Evolutionary conservation across 2,113 vertebrate species (phyloP), one percentile per base, ranked within the genome.

Genomic region (Ginglymostoma cirratum): DNA sequence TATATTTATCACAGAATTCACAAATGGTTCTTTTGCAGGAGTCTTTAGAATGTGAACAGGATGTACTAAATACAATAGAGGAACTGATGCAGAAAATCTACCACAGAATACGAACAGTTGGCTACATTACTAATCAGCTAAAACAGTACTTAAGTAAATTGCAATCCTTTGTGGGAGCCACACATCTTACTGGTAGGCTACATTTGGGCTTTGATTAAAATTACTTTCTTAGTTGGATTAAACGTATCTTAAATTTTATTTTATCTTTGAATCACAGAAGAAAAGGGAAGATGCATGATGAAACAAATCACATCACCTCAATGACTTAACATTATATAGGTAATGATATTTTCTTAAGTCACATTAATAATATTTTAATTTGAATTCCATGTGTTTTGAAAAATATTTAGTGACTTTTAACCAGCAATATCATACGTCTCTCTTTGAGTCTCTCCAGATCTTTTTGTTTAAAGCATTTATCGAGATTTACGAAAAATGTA

Each of bases 71-170:
- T 0, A 94, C 76, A 30, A 96, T 97, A 76, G 48, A 95, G 92
- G 55, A 89, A 48, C 95, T 98, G 6, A 87, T 78, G 92, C 76
- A 5, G 7, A 97, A 96, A 96, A 96, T 97, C 48, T 5, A 93
- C 1, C 72, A 27, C 2, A 96, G 97, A 96, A 97, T 97, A 38
- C 67, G 96, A 23, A 97, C 96, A 15, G 86, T 97, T 0, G 95
- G 96, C 34, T 21, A 0, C 38, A 96, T 98, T 69, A 96, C 95
- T 3, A 86, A 19, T 42, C 97, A 96, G 95, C 96, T 98, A 2
- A 96, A 96, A 38, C 72, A 96, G 5, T 96, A 96, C 34, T 94
- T 97, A 23, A 90, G 96, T 45, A 96, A 96, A 17, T 76, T 98
- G 92, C 52, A 3, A 42, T 80, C 4, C 48, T 94, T 98, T 42